Percentiles rank a stretch among this genome's conserved stretches.
These are phyloP conservation scores for Sipha flava DNA, from an alignment of 1,140 invertebrate species.

Conservation along the genomic window DNA sequence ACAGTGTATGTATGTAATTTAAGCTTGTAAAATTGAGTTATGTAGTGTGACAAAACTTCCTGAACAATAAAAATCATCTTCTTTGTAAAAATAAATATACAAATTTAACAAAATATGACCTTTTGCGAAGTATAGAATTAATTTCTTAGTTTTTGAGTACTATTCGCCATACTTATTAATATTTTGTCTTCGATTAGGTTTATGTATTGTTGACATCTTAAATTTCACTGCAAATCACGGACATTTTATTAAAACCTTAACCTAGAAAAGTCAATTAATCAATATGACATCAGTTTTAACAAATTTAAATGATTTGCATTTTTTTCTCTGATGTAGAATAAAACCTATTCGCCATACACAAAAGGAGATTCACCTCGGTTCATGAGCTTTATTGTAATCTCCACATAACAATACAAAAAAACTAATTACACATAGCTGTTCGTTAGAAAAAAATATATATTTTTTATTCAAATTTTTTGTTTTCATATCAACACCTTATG, in stretches of 20 bases:
- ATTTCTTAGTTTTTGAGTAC: too few relatives aligned
- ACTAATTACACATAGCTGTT: not conserved
- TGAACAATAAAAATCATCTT: conserved; percentile 6
- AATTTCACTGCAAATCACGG: not conserved
- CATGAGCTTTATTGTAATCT: not conserved
- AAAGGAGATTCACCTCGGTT: not conserved
- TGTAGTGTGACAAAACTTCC: not conserved
- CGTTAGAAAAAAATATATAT: not conserved
- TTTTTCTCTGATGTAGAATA: not conserved
- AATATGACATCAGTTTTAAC: conserved; percentile 10
- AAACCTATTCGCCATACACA: not conserved
- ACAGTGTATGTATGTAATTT: not conserved
- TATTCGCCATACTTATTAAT: too few relatives aligned
- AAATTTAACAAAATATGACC: too few relatives aligned
- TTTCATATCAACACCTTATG: not conserved
- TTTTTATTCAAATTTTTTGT: not conserved
- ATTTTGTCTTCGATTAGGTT: too few relatives aligned
- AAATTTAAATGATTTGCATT: conserved; percentile 23
- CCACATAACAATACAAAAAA: not conserved
- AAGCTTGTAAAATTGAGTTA: not conserved
- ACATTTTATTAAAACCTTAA: conserved; percentile 14
- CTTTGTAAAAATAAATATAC: too few relatives aligned
- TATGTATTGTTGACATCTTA: not conserved
- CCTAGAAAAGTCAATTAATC: conserved; percentile 10
- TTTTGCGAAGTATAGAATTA: too few relatives aligned